Evolutionary conservation across 2,113 vertebrate species (phyloP), one percentile per base, ranked within the genome.

Genomic region (Sisor rabdophorus): DNA sequence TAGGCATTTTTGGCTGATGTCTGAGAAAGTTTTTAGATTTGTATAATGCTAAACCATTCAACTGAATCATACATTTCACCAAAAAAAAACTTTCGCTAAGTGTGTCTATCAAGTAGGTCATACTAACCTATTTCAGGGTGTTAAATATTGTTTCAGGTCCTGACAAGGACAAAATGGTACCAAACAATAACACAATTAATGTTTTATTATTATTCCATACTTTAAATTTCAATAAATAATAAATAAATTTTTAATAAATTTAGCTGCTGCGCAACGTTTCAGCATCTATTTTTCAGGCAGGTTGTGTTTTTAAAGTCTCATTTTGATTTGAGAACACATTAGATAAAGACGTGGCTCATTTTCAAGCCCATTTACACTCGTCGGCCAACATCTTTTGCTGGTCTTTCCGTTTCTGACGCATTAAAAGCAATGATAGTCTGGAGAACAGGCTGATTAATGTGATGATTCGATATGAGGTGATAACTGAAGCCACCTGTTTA

Each of bases 371-470:
- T 67, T 71, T 11, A 16, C 47, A 71, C 17, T 70, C 80, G 53
- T 8, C 16, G 11, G 11, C n/a, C 60, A n/a, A 76, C 53, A 61
- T 63, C 68, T 79, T 69, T 63, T 76, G 68, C 48, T 36, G 20
- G 70, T 75, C 70, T 30, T 55, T 65, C 68, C 67, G 60, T 79
- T 73, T 73, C 76, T 76, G 73, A 73, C 17, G 50, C 32, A 20
- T 60, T 82, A 79, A 73, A 73, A 10, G 52, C 63, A 74, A 63
- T n/a, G 36, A 53, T 30, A 77, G 61, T 77, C 70, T 70, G 20
- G 67, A 74, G 74, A 65, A 64, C 63, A 77, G 81, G 64, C 56
- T 71, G 67, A 73, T 79, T 82, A 67, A 28, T 55, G 26, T 30
- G 60, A 69, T 71, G 12, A 78, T 71, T 56, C 56, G 67, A 71